These are phyloP conservation scores for Phasia obesa DNA, from an alignment of 2,888 invertebrate genomes.

Conservation along the genomic window DNA sequence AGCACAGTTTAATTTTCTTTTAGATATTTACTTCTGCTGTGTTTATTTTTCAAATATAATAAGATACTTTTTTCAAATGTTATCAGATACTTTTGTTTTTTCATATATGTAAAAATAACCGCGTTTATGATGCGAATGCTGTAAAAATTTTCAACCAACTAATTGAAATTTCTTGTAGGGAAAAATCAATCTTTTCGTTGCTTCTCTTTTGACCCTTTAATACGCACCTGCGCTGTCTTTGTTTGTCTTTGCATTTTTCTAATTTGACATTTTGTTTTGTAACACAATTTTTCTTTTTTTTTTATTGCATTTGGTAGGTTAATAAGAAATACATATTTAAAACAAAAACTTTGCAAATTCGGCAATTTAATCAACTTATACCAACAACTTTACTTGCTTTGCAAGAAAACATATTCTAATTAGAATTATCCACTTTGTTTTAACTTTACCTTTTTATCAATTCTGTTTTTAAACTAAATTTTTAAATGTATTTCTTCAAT, in stretches of 20 bases:
- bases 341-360: background rate
- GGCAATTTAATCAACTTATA: background rate
- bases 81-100: no score
- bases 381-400: background rate
- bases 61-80: slow-evolving; percentile 41
- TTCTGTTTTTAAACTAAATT: background rate
- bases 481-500: no score
- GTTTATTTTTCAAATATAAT: slow-evolving; percentile 14
- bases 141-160: slow-evolving; percentile 73
- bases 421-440: slow-evolving; percentile 1
- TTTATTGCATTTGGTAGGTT: slow-evolving; percentile 33
- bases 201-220: slow-evolving; percentile 63
- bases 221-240: slow-evolving; percentile 66
- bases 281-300: slow-evolving; percentile 38
- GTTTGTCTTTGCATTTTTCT: slow-evolving; percentile 23
- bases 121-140: slow-evolving; percentile 64
- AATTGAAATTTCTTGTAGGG: slow-evolving; percentile 71
- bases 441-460: slow-evolving; percentile 44
- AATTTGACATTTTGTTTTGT: slow-evolving; percentile 66
- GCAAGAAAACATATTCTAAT: no score
- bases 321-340: slow-evolving; percentile 45
- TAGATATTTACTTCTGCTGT: slow-evolving; percentile 26
- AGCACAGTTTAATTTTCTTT: slow-evolving; percentile 49
- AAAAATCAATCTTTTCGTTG: slow-evolving; percentile 79
- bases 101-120: slow-evolving; percentile 58